Evolutionary conservation across 1,140 invertebrate species (phyloP), one percentile per base, ranked within the genome.

Genomic region (Melipona quadrifasciata): DNA sequence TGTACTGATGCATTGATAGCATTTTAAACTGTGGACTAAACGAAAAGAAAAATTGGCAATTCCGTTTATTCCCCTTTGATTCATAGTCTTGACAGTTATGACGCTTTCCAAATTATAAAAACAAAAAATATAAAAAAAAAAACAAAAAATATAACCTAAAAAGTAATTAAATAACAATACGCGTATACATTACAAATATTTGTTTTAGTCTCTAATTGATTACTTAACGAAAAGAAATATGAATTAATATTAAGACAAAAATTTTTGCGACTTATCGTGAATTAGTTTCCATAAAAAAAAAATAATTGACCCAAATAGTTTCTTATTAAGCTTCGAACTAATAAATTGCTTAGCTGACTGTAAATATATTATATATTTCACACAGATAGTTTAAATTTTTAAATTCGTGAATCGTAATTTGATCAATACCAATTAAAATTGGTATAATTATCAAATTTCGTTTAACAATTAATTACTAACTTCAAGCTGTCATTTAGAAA

Each of bases 1-100:
- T 75, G 96, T 97, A 64, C 98, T 98, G 84, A 96, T 96, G 95
- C 99, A 99, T 92, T 98, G 97, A 94, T 98, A 99, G 93, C 99
- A 99, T 85, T 96, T 94, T 88, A 99, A 96, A 87, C 96, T 96
- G 87, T 93, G 72, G 84, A 95, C 97, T 97, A 94, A 93, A 94
- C 86, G 84, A 93, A 87, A 91, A 86, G 79, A 76, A 58, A 89
- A 87, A 81, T 61, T 12, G 27, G n/a, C 2, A 57, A 73, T 55
- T 80, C 47, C 16, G 31, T 78, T 34, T 24, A 17, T 47, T 16
- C 12, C 12, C 24, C 24, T n/a, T 58, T 58, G 14, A 58, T 61
- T 39, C 16, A 34, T 57, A n/a, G 12, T 21, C 21, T 75, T 34
- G 12, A 51, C 70, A 61, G 24, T 11, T 61, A 47, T 6, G 8